These are phyloP conservation scores for Ctenomys sociabilis DNA, from an alignment of 2,113 vertebrate genomes.

Conservation along the genomic window DNA sequence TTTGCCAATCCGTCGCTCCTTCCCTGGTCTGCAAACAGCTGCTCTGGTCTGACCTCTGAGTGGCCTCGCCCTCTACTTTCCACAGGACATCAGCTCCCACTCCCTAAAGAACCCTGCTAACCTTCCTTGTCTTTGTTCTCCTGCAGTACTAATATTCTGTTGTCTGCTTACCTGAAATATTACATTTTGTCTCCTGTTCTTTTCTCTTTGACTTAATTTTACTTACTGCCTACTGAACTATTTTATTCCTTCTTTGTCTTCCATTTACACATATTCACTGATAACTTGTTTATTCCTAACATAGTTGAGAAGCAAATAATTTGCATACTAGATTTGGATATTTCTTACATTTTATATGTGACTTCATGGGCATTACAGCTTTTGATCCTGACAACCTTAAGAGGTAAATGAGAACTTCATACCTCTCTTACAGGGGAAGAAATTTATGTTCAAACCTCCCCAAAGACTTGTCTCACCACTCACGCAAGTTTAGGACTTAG, in stretches of 20 bases:
- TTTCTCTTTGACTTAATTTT: slow-evolving; percentile 62
- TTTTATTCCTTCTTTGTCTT: slow-evolving; percentile 66
- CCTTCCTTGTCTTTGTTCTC: slow-evolving; percentile 51
- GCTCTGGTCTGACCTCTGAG: slow-evolving; percentile 43
- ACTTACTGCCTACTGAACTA: slow-evolving; percentile 24
- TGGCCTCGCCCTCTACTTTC: not conserved
- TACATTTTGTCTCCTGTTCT: slow-evolving; percentile 40
- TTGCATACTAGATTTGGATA: not conserved
- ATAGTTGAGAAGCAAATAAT: not conserved
- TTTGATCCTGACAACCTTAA: slow-evolving; percentile 6
- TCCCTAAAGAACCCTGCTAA: slow-evolving; percentile 51
- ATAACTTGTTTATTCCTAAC: slow-evolving; percentile 49
- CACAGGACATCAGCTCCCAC: not conserved
- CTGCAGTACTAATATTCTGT: slow-evolving; percentile 61
- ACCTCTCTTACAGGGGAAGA: slow-evolving; percentile 25
- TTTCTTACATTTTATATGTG: slow-evolving; percentile 33
- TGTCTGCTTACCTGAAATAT: slow-evolving; percentile 58
- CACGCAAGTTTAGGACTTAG: not conserved
- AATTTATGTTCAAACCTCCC: slow-evolving; percentile 39
- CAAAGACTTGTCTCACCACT: slow-evolving; percentile 2
- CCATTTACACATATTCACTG: slow-evolving; percentile 30
- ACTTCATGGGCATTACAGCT: slow-evolving; percentile 30
- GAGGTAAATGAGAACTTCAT: not conserved
- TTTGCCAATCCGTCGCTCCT: slow-evolving; percentile 23
- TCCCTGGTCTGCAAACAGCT: not conserved